These are phyloP conservation scores for Melinaea menophilus DNA, from an alignment of 2,888 invertebrate genomes.

Conservation along the genomic window DNA sequence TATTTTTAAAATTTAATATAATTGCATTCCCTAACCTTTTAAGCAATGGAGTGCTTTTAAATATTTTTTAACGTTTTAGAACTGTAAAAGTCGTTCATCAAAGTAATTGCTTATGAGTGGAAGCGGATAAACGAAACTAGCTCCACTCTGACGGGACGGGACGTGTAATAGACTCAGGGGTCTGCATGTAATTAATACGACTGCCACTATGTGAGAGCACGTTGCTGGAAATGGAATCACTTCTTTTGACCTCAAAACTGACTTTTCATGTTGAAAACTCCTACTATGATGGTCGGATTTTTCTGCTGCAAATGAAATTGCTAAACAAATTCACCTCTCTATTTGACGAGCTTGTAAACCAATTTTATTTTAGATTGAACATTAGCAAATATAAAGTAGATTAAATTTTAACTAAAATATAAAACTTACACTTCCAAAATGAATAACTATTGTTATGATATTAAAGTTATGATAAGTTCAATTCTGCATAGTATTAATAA, in stretches of 20 bases:
- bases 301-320: conserved; percentile 12
- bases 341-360: not conserved
- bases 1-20: too few species aligned
- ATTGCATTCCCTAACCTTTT: too few species aligned
- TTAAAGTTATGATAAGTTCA: too few species aligned
- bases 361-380: not conserved
- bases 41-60: conserved; percentile 34
- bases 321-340: conserved; percentile 13
- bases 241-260: conserved; percentile 63
- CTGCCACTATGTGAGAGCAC: conserved; percentile 67
- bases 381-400: not conserved
- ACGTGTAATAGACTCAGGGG: conserved; percentile 73
- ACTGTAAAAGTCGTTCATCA: conserved; percentile 66
- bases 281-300: conserved; percentile 36
- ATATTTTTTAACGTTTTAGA: conserved; percentile 66
- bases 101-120: conserved; percentile 77
- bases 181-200: conserved; percentile 76
- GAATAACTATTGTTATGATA: too few species aligned
- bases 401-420: too few species aligned
- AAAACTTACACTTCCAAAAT: too few species aligned
- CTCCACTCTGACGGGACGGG: conserved; percentile 57
- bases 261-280: conserved; percentile 56
- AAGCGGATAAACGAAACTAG: conserved; percentile 74
- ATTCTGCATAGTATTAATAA: too few species aligned
- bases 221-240: conserved; percentile 62